Percentiles rank a stretch among this genome's conserved stretches.
phyloP scores from a whole-genome alignment of 2,113 vertebrate species.

The Columbina picui region DNA sequence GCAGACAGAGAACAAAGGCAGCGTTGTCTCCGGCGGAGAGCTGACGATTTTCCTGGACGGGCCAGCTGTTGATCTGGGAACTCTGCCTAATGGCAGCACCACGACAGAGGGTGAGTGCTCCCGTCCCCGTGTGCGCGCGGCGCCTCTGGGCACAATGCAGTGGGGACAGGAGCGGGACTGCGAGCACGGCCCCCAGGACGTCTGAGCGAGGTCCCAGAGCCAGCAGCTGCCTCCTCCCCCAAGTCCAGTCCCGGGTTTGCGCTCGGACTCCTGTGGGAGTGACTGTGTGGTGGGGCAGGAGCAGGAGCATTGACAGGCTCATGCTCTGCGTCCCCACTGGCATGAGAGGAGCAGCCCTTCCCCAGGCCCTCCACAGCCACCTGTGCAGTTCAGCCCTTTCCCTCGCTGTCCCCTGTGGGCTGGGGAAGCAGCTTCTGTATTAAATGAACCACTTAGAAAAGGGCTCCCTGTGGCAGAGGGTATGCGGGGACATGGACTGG shows the following conservation, averaged over 20 bases:
- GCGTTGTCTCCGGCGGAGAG: constrained; percentile 90
- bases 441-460: not conserved
- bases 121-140: constrained; percentile 1
- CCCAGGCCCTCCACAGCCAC: not conserved
- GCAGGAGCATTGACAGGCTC: not conserved
- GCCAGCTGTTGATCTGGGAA: constrained; percentile 91
- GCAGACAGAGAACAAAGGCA: constrained; percentile 95
- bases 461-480: not conserved
- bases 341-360: not conserved
- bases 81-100: constrained; percentile 85
- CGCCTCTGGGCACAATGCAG: not conserved
- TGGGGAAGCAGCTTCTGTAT: not conserved
- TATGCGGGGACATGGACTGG: not conserved
- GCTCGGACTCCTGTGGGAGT: accelerated
- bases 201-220: constrained; percentile 41
- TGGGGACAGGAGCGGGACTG: constrained; percentile 1
- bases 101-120: constrained; percentile 89
- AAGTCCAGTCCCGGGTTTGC: not conserved
- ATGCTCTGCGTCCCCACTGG: accelerated
- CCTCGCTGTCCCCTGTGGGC: not conserved
- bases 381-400: accelerated
- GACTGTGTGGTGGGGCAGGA: not conserved
- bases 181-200: not conserved
- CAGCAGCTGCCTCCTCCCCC: not conserved
- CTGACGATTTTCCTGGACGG: constrained; percentile 95